A percentile compares a stretch with the other conserved stretches of the same genome.
These are phyloP conservation scores for Gari tellinella DNA, from an alignment of 2,888 invertebrate species.

Conservation along the genomic window DNA sequence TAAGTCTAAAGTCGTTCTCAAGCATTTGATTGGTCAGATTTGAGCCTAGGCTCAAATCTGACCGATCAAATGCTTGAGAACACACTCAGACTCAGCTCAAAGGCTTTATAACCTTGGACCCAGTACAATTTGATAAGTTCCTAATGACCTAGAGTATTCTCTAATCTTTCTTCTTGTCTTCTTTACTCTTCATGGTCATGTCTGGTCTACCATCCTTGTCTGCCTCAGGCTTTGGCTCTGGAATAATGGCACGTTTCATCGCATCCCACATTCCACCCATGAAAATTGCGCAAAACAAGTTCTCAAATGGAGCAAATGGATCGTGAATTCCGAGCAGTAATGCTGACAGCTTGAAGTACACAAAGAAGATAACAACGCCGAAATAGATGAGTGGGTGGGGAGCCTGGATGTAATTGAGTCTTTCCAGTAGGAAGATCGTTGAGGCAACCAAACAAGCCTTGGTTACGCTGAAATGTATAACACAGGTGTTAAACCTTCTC, in stretches of 20 bases:
- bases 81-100: too few relatives aligned
- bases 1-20: too few relatives aligned
- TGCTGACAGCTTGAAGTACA: constrained; percentile 98
- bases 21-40: too few relatives aligned
- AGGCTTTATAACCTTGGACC: too few relatives aligned
- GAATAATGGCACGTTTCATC: constrained; percentile 93
- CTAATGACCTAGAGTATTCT: not conserved
- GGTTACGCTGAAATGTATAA: constrained; percentile 91
- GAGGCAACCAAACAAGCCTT: constrained; percentile 98
- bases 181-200: constrained; percentile 74
- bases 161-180: constrained; percentile 80
- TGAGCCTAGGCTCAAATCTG: too few relatives aligned
- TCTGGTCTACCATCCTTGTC: constrained; percentile 70
- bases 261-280: constrained; percentile 99
- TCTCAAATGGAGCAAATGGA: constrained; percentile 99
- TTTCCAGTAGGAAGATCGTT: constrained; percentile 97
- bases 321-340: constrained; percentile 98
- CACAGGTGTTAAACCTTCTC: too few relatives aligned
- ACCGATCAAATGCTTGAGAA: too few relatives aligned
- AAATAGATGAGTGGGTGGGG: constrained; percentile 99
- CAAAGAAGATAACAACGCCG: constrained; percentile 98
- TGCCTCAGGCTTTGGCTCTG: constrained; percentile 75
- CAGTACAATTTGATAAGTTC: constrained; percentile 5
- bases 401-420: constrained; percentile 97
- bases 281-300: constrained; percentile 94